Evolutionary conservation across 2,113 vertebrate genomes (phyloP), one percentile per base, ranked within the genome.

Genomic region (Bombycilla garrulus): DNA sequence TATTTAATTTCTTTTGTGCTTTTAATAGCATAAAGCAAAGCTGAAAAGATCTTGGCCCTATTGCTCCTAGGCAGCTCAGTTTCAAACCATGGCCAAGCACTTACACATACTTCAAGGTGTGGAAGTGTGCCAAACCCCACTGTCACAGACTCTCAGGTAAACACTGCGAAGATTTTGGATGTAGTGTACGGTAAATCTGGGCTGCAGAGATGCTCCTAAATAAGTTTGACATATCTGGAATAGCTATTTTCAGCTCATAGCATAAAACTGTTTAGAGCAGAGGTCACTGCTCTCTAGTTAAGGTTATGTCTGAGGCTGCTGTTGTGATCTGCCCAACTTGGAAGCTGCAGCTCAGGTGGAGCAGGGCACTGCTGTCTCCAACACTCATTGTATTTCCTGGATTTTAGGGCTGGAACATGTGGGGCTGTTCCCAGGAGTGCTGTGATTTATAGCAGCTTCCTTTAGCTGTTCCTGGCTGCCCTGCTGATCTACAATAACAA

Each of bases 1-100:
- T 85, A 93, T 91, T 95, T 95, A 88, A 94, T 93, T 94, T 94
- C 89, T 95, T 96, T 95, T 96, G 77, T 96, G 92, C 87, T 94
- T 96, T 94, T 95, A 92, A 95, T 91, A 93, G 85, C 80, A 57
- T 80, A 94, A 95, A 96, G 86, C 69, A 90, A 92, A 93, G 62
- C 83, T 93, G 71, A 70, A 82, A 96, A 91, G 77, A 71, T 92
- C 81, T 89, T 92, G 88, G 87, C 91, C 93, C 58, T 83, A 69
- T 93, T 96, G 83, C 94, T 93, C 38, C 77, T 90, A 57, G 88
- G 79, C 87, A 95, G 85, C 82, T 94, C 89, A 56, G 53, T 97
- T 97, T 95, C 73, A 84, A 47, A 87, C 89, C 54, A 23, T 61
- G 67, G 65, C 66, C 66, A 90, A 92, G 47, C 8, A 19, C 54